These are phyloP conservation scores for Ypsolopha sequella DNA, from an alignment of 2,888 invertebrate species.

Conservation along the genomic window DNA sequence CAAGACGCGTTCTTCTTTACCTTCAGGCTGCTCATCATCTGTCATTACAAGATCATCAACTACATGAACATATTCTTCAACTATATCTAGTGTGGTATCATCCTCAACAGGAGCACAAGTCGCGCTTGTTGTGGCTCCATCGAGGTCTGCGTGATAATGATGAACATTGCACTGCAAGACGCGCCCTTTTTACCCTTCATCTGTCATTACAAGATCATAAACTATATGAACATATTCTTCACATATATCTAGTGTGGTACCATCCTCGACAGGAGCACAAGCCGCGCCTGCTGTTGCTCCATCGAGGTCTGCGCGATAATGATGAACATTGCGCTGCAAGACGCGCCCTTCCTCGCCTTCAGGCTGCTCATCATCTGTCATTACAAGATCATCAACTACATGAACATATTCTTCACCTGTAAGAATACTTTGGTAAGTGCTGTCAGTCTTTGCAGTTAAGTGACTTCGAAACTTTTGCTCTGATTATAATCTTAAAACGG, in stretches of 20 bases:
- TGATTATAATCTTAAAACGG: too few relatives aligned
- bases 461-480: too few relatives aligned
- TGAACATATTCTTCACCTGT: constrained; percentile 97
- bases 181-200: constrained; percentile 92
- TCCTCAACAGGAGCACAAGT: too few relatives aligned
- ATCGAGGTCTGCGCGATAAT: constrained; percentile 92
- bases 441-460: neutral
- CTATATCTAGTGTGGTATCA: too few relatives aligned
- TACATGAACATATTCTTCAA: constrained; percentile 89
- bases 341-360: constrained; percentile 90
- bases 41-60: constrained; percentile 89
- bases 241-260: constrained; percentile 59
- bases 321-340: constrained; percentile 87
- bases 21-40: constrained; percentile 87
- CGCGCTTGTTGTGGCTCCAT: constrained; percentile 85
- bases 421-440: constrained; percentile 86
- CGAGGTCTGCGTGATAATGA: constrained; percentile 89
- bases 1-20: constrained; percentile 91
- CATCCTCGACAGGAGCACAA: constrained; percentile 7
- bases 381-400: constrained; percentile 91
- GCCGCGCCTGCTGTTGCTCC: constrained; percentile 80
- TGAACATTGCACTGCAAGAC: constrained; percentile 89
- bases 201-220: constrained; percentile 88
- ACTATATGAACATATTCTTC: constrained; percentile 96
- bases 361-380: constrained; percentile 88